Conservation (phyloP, 2,113 vertebrate species). For the Dolichotis patagonum region DNA sequence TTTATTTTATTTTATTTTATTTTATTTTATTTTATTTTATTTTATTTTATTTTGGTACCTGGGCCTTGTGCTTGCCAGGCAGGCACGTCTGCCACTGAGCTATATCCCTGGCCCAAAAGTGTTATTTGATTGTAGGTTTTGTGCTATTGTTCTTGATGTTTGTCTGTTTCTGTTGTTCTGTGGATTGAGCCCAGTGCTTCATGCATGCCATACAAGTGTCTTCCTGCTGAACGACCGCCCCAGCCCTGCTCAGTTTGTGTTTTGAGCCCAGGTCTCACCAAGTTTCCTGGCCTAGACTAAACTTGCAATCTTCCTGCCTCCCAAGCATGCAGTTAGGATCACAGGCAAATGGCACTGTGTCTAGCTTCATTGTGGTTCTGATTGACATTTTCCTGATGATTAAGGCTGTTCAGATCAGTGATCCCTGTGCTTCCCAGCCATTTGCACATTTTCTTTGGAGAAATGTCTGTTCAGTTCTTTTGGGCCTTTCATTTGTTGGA, state of each 20-base stretch:
- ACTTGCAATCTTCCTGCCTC: background rate
- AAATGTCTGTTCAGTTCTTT: background rate
- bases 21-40: too few relatives aligned
- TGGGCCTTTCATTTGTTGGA: background rate
- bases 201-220: background rate
- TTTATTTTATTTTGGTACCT: too few relatives aligned
- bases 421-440: background rate
- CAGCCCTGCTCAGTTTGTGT: background rate
- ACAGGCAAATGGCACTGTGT: background rate
- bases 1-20: too few relatives aligned
- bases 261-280: background rate
- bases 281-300: background rate
- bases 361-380: background rate
- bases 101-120: too few relatives aligned
- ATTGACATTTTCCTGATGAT: background rate
- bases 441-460: background rate
- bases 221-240: background rate
- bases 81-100: too few relatives aligned
- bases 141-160: background rate
- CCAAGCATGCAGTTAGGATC: background rate
- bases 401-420: background rate
- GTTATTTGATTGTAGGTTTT: background rate
- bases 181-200: background rate
- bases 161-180: background rate
- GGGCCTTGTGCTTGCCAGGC: too few relatives aligned